Percentiles rank a stretch among this genome's conserved stretches.
phyloP scores from a whole-genome alignment of 1,140 invertebrate genomes.

The Bemisia tabaci region DNA sequence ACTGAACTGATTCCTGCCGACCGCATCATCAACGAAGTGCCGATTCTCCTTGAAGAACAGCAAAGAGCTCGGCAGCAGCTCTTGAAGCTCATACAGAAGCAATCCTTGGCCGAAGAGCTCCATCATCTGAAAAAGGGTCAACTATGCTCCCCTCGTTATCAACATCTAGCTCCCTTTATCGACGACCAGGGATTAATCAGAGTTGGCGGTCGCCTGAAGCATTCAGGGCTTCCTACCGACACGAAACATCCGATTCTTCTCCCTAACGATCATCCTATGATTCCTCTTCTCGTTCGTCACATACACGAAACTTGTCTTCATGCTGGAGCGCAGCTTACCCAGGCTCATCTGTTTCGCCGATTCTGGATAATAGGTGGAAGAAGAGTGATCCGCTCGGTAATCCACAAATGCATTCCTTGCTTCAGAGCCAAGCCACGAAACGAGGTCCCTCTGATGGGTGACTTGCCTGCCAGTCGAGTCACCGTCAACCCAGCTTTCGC shows the following conservation, averaged over 20 bases:
- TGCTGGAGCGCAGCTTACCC: slow-evolving; percentile 17
- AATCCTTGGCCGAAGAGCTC: no score
- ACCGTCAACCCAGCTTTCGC: slow-evolving; percentile 18
- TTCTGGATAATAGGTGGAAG: slow-evolving; percentile 20
- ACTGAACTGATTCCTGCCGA: no score
- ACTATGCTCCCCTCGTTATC: no score
- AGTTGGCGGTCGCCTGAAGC: slow-evolving; percentile 29
- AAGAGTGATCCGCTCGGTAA: slow-evolving; percentile 11
- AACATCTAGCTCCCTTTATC: slow-evolving; percentile 22
- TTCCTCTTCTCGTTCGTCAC: slow-evolving; percentile 19
- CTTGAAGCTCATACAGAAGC: no score
- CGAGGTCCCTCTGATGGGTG: slow-evolving; percentile 23
- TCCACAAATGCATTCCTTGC: slow-evolving; percentile 18
- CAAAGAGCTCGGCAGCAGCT: no score
- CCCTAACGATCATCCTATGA: slow-evolving; percentile 16
- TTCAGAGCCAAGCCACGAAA: slow-evolving; percentile 3
- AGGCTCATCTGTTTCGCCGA: slow-evolving; percentile 9
- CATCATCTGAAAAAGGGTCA: background rate
- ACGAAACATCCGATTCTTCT: slow-evolving; percentile 33
- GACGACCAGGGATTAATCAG: slow-evolving; percentile 26
- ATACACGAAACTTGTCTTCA: slow-evolving; percentile 20
- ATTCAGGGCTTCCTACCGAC: slow-evolving; percentile 22
- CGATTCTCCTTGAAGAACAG: no score
- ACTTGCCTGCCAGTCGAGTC: slow-evolving; percentile 26
- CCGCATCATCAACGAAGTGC: no score